Percentiles rank a stretch among this genome's conserved stretches.
phyloP scores from a whole-genome alignment of 1,140 invertebrate species.

The Eriocheir sinensis region DNA sequence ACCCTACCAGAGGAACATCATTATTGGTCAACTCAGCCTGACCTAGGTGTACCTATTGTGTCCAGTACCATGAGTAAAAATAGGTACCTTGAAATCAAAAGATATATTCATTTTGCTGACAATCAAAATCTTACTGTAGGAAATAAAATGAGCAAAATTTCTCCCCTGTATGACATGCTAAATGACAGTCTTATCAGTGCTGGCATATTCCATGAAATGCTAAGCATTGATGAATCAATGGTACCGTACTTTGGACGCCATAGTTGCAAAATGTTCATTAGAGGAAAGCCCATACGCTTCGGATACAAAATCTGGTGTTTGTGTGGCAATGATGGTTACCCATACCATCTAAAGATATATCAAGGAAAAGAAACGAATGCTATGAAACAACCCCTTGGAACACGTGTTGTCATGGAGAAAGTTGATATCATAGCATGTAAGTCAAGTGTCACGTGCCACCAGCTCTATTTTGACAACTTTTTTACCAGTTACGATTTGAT shows the following conservation, averaged over 20 bases:
- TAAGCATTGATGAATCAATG: conserved; percentile 47
- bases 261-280: background rate
- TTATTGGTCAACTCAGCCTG: conserved; percentile 39
- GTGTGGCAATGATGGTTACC: conserved; percentile 37
- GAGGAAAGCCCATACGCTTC: conserved; percentile 48
- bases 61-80: conserved; percentile 35
- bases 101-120: conserved; percentile 37
- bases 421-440: background rate
- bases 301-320: conserved; percentile 40
- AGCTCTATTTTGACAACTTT: conserved; percentile 43
- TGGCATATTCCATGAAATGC: conserved; percentile 37
- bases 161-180: conserved; percentile 44
- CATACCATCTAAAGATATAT: conserved; percentile 8
- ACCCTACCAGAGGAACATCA: background rate
- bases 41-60: conserved; percentile 32
- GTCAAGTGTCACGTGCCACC: conserved; percentile 23
- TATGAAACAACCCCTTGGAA: background rate
- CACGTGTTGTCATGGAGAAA: background rate
- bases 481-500: conserved; percentile 31
- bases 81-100: conserved; percentile 16
- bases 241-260: conserved; percentile 40
- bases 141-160: conserved; percentile 56
- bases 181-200: background rate
- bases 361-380: conserved; percentile 31
- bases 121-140: conserved; percentile 30